Conservation (phyloP, 2,888 invertebrate genomes). For the Protophormia terraenovae region DNA sequence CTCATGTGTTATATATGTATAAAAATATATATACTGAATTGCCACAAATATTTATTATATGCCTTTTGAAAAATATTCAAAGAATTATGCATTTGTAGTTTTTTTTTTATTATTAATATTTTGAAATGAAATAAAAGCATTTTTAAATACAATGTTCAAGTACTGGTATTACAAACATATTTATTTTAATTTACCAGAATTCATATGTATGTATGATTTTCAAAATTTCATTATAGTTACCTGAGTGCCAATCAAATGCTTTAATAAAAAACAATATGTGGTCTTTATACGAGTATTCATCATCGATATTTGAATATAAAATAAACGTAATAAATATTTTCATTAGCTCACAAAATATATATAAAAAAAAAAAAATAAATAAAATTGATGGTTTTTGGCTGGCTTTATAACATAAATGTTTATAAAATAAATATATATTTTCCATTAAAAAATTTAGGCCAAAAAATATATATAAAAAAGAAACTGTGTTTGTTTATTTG, state of each 20-base stretch:
- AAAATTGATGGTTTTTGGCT: slow-evolving; percentile 12
- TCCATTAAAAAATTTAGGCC: slow-evolving; percentile 7
- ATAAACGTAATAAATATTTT: slow-evolving; percentile 27
- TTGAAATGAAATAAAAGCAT: no score
- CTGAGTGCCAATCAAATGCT: slow-evolving; percentile 7
- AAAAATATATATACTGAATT: no score
- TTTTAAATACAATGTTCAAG: no score
- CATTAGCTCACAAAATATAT: slow-evolving; percentile 17
- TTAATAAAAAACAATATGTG: not conserved
- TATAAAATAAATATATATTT: not conserved
- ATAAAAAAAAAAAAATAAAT: not conserved
- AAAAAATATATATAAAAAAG: no score
- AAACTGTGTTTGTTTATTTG: no score
- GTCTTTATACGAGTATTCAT: not conserved
- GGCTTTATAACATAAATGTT: not conserved
- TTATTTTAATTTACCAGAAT: slow-evolving; percentile 26
- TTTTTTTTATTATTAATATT: no score
- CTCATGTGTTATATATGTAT: no score
- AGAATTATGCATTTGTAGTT: no score
- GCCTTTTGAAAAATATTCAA: no score
- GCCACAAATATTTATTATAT: no score
- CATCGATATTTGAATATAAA: slow-evolving; percentile 25
- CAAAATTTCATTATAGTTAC: not conserved
- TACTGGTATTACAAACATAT: slow-evolving; percentile 1
- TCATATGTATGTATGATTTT: not conserved